Conservation (phyloP, 2,797 vertebrate genomes). For the Neoniphon sammara region DNA sequence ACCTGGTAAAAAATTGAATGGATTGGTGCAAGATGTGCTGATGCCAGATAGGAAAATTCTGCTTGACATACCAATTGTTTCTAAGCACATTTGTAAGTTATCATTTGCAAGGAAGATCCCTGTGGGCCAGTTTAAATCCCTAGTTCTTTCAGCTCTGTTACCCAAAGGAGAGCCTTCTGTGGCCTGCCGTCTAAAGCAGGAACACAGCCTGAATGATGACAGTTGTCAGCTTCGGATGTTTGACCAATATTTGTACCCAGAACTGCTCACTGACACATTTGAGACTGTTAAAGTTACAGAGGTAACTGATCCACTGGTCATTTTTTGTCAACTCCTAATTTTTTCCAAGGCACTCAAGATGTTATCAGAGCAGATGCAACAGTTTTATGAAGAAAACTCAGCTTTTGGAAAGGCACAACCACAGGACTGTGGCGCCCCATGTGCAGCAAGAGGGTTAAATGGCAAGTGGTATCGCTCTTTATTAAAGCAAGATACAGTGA, state of each 20-base stretch:
- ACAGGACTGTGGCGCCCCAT: conserved; percentile 82
- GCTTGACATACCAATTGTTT: conserved; percentile 84
- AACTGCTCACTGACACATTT: conserved; percentile 81
- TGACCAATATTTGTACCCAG: conserved; percentile 86
- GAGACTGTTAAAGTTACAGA: conserved; percentile 88
- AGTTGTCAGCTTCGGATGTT: conserved; percentile 22
- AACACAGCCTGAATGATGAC: conserved; percentile 33
- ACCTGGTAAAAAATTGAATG: conserved; percentile 82
- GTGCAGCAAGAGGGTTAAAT: conserved; percentile 85
- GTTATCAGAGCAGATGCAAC: conserved; percentile 84
- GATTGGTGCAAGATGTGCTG: conserved; percentile 85
- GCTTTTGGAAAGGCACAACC: conserved; percentile 60
- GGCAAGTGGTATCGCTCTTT: conserved; percentile 88
- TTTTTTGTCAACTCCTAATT: conserved; percentile 89
- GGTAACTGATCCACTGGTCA: conserved; percentile 80
- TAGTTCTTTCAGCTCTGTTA: conserved; percentile 69
- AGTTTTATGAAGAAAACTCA: conserved; percentile 66
- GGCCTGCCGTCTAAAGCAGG: background rate
- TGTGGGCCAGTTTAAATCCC: conserved; percentile 71
- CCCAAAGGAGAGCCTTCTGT: conserved; percentile 34
- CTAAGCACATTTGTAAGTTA: conserved; percentile 80
- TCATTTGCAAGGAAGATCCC: conserved; percentile 80
- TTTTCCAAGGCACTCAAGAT: conserved; percentile 85
- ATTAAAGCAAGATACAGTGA: conserved; percentile 69
- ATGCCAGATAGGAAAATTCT: conserved; percentile 83